These are phyloP conservation scores for Pogonomyrmex barbatus DNA, from an alignment of 1,140 invertebrate species.

Conservation along the genomic window DNA sequence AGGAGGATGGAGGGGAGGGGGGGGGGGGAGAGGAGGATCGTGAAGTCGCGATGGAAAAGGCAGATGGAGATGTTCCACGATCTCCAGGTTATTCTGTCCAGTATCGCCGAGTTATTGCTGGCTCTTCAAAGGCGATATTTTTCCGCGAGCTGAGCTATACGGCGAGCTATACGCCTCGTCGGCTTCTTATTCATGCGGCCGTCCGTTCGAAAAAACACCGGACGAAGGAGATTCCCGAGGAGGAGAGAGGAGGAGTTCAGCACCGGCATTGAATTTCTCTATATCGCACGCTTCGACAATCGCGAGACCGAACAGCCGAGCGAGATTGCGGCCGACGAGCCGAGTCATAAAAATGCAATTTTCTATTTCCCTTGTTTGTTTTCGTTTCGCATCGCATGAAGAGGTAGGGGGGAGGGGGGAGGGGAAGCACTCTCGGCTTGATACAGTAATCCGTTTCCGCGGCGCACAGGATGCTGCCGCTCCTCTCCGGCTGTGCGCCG, in stretches of 20 bases:
- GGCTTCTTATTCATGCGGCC: conserved; percentile 55
- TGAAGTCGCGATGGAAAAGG: too few relatives aligned
- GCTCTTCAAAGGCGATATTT: conserved; percentile 63
- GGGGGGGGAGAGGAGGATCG: too few relatives aligned
- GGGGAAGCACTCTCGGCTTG: conserved; percentile 13
- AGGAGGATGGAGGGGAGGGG: too few relatives aligned
- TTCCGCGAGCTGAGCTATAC: not conserved
- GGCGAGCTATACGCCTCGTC: conserved; percentile 13
- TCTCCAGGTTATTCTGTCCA: conserved; percentile 26
- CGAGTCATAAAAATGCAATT: conserved; percentile 62
- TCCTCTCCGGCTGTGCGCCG: not conserved
- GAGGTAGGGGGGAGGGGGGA: too few relatives aligned
- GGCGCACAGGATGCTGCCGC: not conserved
- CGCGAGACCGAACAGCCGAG: conserved; percentile 7
- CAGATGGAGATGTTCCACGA: too few relatives aligned
- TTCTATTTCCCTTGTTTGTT: conserved; percentile 45
- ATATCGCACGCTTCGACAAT: conserved; percentile 35
- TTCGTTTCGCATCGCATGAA: not conserved
- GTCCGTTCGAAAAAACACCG: conserved; percentile 25
- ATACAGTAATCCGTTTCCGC: conserved; percentile 46
- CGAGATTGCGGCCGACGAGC: not conserved
- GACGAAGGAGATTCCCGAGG: not conserved
- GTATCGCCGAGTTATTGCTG: conserved; percentile 51
- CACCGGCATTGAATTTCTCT: conserved; percentile 35
- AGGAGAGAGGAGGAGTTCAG: too few relatives aligned